phyloP scores from a whole-genome alignment of 2,113 vertebrate genomes.

The Chamaea fasciata region DNA sequence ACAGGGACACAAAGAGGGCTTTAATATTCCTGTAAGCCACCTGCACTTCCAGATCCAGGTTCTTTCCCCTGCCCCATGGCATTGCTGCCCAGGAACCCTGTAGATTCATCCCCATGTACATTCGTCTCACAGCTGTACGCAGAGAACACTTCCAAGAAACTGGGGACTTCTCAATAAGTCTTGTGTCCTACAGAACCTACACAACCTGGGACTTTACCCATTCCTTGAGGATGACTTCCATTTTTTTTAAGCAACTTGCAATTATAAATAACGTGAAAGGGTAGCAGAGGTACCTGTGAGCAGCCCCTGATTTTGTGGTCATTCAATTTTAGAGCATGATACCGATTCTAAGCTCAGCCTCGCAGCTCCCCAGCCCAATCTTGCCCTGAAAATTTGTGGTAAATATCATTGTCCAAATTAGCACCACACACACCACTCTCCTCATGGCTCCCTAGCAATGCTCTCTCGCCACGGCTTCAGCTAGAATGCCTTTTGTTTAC shows the following conservation, averaged over 20 bases:
- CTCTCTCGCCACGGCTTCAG: not conserved
- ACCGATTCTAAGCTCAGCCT: not conserved
- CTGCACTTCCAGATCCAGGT: not conserved
- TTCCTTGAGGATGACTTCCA: not conserved
- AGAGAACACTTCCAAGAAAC: not conserved
- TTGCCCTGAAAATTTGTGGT: not conserved
- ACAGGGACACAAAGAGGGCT: not conserved
- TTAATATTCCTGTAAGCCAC: not conserved
- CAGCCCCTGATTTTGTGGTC: not conserved
- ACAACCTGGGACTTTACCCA: not conserved
- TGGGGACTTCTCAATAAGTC: fast-evolving
- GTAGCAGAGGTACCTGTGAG: not conserved
- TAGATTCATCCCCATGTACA: not conserved
- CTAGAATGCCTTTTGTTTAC: slow-evolving; percentile 69
- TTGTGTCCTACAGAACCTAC: not conserved
- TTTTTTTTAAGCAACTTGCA: not conserved
- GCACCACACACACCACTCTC: not conserved
- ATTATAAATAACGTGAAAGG: not conserved
- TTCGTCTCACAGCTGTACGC: not conserved
- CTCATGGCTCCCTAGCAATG: not conserved
- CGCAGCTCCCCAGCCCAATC: not conserved
- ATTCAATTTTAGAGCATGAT: not conserved
- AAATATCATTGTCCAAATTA: not conserved
- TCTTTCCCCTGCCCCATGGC: not conserved
- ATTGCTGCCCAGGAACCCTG: not conserved